Conservation (phyloP, 1,140 invertebrate species). For the Heliconius melpomene region DNA sequence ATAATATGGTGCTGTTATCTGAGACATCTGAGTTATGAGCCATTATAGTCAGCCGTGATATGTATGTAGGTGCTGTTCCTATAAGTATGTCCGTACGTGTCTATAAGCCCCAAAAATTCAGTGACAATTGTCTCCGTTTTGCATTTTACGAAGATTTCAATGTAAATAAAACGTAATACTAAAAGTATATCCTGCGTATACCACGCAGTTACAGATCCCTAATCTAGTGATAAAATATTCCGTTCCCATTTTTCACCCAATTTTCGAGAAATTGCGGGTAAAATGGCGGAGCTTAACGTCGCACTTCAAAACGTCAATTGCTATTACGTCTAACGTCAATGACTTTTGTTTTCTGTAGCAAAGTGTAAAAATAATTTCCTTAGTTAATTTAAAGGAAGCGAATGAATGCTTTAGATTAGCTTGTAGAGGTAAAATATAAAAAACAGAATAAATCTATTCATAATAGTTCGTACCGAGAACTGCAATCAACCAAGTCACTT, state of each 20-base stretch:
- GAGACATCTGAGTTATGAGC: slow-evolving; percentile 2
- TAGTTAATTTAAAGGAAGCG: neutral
- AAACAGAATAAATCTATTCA: neutral
- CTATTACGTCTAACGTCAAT: too few relatives aligned
- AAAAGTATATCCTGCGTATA: too few relatives aligned
- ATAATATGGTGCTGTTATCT: slow-evolving; percentile 1
- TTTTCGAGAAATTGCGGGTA: too few relatives aligned
- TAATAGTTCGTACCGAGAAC: neutral
- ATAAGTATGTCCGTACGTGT: neutral
- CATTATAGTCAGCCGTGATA: neutral
- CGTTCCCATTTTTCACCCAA: too few relatives aligned
- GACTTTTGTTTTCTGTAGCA: too few relatives aligned
- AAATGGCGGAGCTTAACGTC: neutral
- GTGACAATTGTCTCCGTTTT: too few relatives aligned
- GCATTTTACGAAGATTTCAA: too few relatives aligned
- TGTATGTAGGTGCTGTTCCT: neutral
- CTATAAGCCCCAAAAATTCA: too few relatives aligned
- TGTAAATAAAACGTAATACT: too few relatives aligned
- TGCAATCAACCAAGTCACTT: neutral
- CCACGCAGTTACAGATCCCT: too few relatives aligned
- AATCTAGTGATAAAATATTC: too few relatives aligned
- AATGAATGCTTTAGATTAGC: neutral
- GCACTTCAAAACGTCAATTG: too few relatives aligned
- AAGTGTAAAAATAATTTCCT: neutral
- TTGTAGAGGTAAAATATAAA: neutral